Percentiles rank a stretch among this genome's conserved stretches.
Evolutionary conservation across 2,888 invertebrate genomes (phyloP).

Genomic region (Nomada ferruginata): DNA sequence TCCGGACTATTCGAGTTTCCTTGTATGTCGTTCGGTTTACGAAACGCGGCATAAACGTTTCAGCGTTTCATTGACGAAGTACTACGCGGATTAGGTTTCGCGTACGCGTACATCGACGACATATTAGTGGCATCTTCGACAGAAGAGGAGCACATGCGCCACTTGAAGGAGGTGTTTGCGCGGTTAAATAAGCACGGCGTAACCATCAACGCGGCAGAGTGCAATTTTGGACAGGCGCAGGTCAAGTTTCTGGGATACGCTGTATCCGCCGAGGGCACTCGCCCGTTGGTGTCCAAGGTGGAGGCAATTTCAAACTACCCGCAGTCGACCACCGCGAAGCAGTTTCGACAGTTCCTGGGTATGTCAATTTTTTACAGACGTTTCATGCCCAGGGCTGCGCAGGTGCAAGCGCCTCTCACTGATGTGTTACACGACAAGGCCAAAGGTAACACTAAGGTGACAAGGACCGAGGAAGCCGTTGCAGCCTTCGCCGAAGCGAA

Average conservation of each 20-base stretch:
- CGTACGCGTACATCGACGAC: too few species aligned
- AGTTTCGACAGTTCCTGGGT: slow-evolving; percentile 2
- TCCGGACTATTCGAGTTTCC: too few species aligned
- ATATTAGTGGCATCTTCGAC: too few species aligned
- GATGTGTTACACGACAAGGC: neutral
- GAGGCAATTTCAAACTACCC: neutral
- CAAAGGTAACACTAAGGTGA: neutral
- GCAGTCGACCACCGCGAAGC: slow-evolving; percentile 1
- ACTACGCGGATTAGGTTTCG: neutral
- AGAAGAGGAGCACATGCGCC: too few species aligned
- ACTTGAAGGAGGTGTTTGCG: neutral
- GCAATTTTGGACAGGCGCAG: neutral
- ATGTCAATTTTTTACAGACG: slow-evolving; percentile 2
- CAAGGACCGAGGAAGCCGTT: neutral
- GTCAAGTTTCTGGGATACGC: neutral
- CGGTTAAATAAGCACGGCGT: neutral
- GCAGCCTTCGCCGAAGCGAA: neutral
- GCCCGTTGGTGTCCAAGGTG: neutral
- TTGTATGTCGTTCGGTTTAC: too few species aligned
- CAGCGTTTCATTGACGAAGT: neutral
- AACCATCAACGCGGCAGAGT: neutral
- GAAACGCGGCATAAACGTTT: too few species aligned
- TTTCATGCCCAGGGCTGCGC: slow-evolving; percentile 6
- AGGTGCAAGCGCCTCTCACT: neutral
- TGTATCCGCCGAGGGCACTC: neutral